Percentiles rank a stretch among this genome's conserved stretches.
Evolutionary conservation across 1,140 invertebrate genomes (phyloP).

Genomic region (Pentalonia nigronervosa): DNA sequence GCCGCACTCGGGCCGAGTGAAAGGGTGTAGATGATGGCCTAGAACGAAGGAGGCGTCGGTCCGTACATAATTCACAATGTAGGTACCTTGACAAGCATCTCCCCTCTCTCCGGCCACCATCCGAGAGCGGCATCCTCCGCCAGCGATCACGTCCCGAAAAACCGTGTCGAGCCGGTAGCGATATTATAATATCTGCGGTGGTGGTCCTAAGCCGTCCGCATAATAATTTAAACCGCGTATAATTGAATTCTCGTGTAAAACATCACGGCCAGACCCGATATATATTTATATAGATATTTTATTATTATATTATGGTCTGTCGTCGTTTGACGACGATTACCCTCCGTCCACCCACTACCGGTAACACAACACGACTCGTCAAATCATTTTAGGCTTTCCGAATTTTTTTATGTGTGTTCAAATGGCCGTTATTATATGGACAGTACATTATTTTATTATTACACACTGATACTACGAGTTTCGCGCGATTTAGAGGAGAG

Average conservation of each 20-base stretch:
- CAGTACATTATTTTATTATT: background rate
- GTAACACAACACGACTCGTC: background rate
- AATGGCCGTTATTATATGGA: background rate
- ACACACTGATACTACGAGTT: background rate
- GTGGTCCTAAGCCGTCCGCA: background rate
- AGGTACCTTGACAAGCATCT: slow-evolving; percentile 40
- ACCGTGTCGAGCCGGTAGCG: background rate
- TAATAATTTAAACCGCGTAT: slow-evolving; percentile 9
- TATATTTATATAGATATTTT: background rate
- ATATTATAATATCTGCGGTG: background rate
- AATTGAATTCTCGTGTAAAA: slow-evolving; percentile 34
- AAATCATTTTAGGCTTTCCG: background rate
- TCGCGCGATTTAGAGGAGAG: too few species aligned
- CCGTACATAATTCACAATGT: slow-evolving; percentile 52
- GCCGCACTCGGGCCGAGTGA: background rate
- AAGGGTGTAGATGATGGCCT: background rate
- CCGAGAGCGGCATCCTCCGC: background rate
- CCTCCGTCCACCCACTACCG: background rate
- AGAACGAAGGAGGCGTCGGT: slow-evolving; percentile 23
- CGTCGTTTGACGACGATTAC: background rate
- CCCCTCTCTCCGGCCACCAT: background rate
- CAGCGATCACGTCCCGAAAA: background rate
- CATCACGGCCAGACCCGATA: background rate
- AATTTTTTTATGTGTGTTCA: background rate
- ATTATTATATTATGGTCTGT: background rate